Evolutionary conservation across 1,140 invertebrate species (phyloP), one percentile per base, ranked within the genome.

Genomic region (Pseudomyrmex sp.): DNA sequence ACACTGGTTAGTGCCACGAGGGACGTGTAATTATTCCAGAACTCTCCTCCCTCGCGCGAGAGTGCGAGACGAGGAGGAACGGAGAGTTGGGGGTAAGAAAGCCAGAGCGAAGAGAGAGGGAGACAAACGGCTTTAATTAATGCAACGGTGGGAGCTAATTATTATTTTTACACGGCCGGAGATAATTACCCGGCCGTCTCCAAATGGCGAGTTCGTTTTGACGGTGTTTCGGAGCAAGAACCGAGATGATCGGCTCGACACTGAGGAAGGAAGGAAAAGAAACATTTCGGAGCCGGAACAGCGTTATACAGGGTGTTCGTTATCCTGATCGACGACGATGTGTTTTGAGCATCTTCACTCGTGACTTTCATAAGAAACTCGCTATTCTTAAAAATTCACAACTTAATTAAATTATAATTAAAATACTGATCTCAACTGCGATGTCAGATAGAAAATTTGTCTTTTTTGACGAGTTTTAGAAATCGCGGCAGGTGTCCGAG

Each of bases 101-200:
- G 10, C 13, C 15, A 2, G 8, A 10, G 62, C 35, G 52, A 15
- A 5, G 54, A 69, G 35, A 48, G n/a, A 13, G 9, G 15, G 62
- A 63, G 23, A 5, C 18, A 59, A 54, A 68, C 62, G 58, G 35
- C 66, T 89, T 91, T 91, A 92, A 92, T 91, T 90, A 91, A 92
- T 91, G 86, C 89, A 91, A 90, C 86, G 88, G 86, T 84, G 83
- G 85, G 66, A 90, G 91, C 85, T 93, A 93, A 93, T 93, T 93
- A 93, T 92, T 88, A 93, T 91, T 93, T 93, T 93, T 93, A 91
- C 91, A 91, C 91, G 83, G 66, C 82, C 80, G 77, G 85, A 89
- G 89, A 90, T 93, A 93, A 93, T 92, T 92, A 92, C 91, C 35
- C 85, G 82, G 5, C 75, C 63, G 82, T 85, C 18, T 63, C 50